These are phyloP conservation scores for Euwallacea similis DNA, from an alignment of 1,140 invertebrate genomes.

Conservation along the genomic window DNA sequence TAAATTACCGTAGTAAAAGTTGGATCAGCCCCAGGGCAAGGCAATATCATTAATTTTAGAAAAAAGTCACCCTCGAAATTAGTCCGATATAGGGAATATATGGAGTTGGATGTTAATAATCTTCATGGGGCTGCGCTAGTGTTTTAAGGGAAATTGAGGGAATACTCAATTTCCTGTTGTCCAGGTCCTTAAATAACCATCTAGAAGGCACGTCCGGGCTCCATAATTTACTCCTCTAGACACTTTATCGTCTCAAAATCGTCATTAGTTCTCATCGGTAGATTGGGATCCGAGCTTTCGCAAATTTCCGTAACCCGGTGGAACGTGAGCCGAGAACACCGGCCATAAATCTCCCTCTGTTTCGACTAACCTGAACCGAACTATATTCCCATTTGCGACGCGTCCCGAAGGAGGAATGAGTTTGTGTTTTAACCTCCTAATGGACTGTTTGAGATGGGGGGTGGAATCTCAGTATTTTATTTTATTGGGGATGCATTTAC, in stretches of 20 bases:
- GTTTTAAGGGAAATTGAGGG: too few relatives aligned
- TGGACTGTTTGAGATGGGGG: neutral
- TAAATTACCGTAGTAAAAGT: too few relatives aligned
- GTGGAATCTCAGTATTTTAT: too few relatives aligned
- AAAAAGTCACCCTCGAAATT: too few relatives aligned
- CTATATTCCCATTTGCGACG: neutral
- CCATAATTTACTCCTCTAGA: slow-evolving; percentile 6
- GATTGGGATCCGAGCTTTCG: slow-evolving; percentile 15
- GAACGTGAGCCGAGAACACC: slow-evolving; percentile 16
- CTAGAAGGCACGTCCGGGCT: too few relatives aligned
- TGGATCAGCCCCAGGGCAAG: too few relatives aligned
- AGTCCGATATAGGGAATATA: too few relatives aligned
- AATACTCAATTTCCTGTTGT: too few relatives aligned
- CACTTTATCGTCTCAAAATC: slow-evolving; percentile 18
- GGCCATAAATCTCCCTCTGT: slow-evolving; percentile 12
- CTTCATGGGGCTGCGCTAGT: too few relatives aligned
- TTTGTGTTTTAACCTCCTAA: neutral
- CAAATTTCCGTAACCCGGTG: slow-evolving; percentile 15
- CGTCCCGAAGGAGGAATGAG: slow-evolving; percentile 21
- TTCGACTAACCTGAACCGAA: slow-evolving; percentile 10
- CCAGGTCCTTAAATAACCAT: too few relatives aligned
- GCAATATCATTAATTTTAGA: too few relatives aligned
- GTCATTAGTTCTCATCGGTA: slow-evolving; percentile 27
- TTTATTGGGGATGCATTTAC: neutral
- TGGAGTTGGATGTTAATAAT: too few relatives aligned